Evolutionary conservation across 2,113 vertebrate genomes (phyloP).

Genomic region (Alosa alosa): DNA sequence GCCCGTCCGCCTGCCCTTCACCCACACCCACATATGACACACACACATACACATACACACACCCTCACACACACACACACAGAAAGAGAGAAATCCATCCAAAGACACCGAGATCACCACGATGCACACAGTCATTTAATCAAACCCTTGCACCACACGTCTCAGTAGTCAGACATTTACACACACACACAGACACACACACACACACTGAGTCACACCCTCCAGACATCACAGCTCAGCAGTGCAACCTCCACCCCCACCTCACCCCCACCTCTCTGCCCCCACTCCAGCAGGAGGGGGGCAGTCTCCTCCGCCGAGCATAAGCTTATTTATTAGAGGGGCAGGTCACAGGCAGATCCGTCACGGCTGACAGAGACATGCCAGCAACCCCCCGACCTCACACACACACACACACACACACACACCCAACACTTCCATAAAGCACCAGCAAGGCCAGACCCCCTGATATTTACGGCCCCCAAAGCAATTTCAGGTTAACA

Average conservation of each 20-base stretch:
- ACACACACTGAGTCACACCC: neutral
- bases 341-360: slow-evolving; percentile 46
- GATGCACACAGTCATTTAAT: neutral
- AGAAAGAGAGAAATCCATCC: neutral
- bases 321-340: slow-evolving; percentile 64
- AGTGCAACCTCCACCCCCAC: neutral
- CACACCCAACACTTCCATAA: slow-evolving; percentile 54
- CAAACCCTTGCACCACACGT: neutral
- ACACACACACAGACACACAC: slow-evolving; percentile 2
- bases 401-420: neutral
- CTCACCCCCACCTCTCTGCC: neutral
- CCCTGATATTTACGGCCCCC: slow-evolving; percentile 65
- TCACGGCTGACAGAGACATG: slow-evolving; percentile 47
- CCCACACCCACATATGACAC: neutral
- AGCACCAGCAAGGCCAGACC: slow-evolving; percentile 62
- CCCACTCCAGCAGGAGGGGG: neutral
- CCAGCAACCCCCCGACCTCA: slow-evolving; percentile 32
- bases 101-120: too few species aligned
- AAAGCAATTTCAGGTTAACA: slow-evolving; percentile 71
- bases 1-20: neutral
- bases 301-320: slow-evolving; percentile 13
- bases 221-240: neutral
- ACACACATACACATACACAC: neutral
- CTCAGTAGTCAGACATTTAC: neutral
- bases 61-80: neutral